These are phyloP conservation scores for Pedicia rivosa DNA, from an alignment of 2,888 invertebrate genomes.

Conservation along the genomic window DNA sequence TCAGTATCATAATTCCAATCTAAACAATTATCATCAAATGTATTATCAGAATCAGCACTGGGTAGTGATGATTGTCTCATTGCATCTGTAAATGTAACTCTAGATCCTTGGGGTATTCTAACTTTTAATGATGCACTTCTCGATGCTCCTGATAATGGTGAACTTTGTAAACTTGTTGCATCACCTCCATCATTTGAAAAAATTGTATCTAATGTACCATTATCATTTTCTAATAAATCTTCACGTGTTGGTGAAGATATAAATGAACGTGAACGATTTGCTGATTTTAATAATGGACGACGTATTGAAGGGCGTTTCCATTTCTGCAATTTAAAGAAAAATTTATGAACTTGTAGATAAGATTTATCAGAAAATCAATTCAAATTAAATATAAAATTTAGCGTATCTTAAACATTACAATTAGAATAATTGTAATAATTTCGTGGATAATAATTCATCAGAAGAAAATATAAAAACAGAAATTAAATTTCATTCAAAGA, in stretches of 20 bases:
- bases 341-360: no score
- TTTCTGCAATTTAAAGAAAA: slow-evolving; percentile 17
- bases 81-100: slow-evolving; percentile 30
- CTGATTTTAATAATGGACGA: slow-evolving; percentile 32
- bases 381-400: no score
- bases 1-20: slow-evolving; percentile 24
- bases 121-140: slow-evolving; percentile 52
- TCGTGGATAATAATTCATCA: no score
- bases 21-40: slow-evolving; percentile 35
- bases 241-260: slow-evolving; percentile 51
- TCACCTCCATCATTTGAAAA: slow-evolving; percentile 26
- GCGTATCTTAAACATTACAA: no score
- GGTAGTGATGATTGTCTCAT: slow-evolving; percentile 61
- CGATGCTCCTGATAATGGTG: slow-evolving; percentile 53
- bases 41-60: slow-evolving; percentile 54
- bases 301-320: slow-evolving; percentile 29
- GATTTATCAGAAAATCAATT: no score
- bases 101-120: slow-evolving; percentile 24
- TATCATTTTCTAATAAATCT: slow-evolving; percentile 33
- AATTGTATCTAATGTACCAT: slow-evolving; percentile 25
- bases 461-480: no score
- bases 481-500: no score
- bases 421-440: no score
- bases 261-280: slow-evolving; percentile 62
- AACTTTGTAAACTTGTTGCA: slow-evolving; percentile 36